Base-by-base conservation (phyloP, 2,888 invertebrate species). In the Zhuqinia jingwanae region DNA sequence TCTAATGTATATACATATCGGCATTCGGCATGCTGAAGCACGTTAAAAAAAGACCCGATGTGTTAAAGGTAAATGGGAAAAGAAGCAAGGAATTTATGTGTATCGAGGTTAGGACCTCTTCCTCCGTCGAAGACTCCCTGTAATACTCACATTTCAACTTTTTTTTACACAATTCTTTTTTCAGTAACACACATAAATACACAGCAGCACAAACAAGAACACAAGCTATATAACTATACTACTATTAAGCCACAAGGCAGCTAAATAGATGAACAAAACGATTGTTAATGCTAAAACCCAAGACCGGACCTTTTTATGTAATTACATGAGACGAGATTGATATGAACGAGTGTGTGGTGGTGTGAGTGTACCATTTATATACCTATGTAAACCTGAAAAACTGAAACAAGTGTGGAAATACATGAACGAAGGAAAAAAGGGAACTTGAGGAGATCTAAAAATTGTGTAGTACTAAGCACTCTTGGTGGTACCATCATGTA, bases 31-130 rank as follows among this genome's bases (percentile, higher is more conserved):
- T 36, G 36, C 8, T 36, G 36, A 6, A 36, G 8, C 3, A 36
- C 36, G 36, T 36, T 6, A 36, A 3, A 36, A 8, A 36, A 36
- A 36, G 36, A 36, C 2, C 58, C 10, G 58, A 13, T 76, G 75
- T 76, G 75, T 76, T 76, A 76, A 76, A 76, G 75, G 75, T 76
- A 76, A 70, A 56, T 30, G 53, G 56, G 20, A 76, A 76, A 76
- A 56, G 70, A 27, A 47, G 20, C 5, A 22, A 25, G 56, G 30
- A 27, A 56, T 53, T 76, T 30, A 36, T 47, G 36, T 56, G 56
- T 73, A 36, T 27, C 1, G 30, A 36, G 75, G 75, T 56, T 27
- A 53, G 75, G 56, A 56, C 30, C 30, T n/a, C 0, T 76, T 50
- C 47, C 50, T 47, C 70, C 17, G 6, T 10, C 58, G 13, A 2